A percentile compares a stretch with the other conserved stretches of the same genome.
phyloP scores from a whole-genome alignment of 1,140 invertebrate species.

The Branchinecta lynchi region DNA sequence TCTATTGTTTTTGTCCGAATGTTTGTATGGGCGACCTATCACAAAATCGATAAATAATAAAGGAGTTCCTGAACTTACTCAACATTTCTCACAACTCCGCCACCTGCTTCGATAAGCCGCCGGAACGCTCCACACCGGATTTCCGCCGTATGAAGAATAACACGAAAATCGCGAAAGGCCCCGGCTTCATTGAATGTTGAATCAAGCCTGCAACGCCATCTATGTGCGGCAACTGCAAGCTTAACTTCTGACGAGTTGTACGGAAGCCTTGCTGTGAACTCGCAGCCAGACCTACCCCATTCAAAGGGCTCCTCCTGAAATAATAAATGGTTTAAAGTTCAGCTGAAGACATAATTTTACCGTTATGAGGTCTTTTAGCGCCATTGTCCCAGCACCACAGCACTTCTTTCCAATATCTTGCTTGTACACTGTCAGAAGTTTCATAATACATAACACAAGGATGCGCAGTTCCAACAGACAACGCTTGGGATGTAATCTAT shows the following conservation, averaged over 20 bases:
- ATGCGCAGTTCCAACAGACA: no score
- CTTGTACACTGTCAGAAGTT: no score
- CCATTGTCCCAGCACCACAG: no score
- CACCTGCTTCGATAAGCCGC: slow-evolving; percentile 52
- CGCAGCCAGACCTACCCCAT: slow-evolving; percentile 48
- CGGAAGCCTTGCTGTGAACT: slow-evolving; percentile 32
- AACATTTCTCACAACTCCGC: slow-evolving; percentile 44
- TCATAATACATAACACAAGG: no score
- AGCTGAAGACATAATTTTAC: no score
- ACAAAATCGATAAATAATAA: neutral
- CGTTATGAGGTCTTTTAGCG: no score
- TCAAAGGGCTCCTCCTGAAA: slow-evolving; percentile 56
- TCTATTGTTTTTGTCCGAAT: no score
- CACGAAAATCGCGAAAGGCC: slow-evolving; percentile 49
- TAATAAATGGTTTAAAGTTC: no score
- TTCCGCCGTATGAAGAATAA: slow-evolving; percentile 47
- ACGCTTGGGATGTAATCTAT: no score
- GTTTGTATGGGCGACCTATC: no score
- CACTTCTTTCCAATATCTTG: no score
- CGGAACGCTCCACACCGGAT: slow-evolving; percentile 45
- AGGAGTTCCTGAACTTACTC: slow-evolving; percentile 28
- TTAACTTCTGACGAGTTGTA: slow-evolving; percentile 37
- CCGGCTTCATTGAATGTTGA: slow-evolving; percentile 32
- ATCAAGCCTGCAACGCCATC: slow-evolving; percentile 41
- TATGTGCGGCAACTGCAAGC: slow-evolving; percentile 33